Evolutionary conservation across 2,888 invertebrate species (phyloP).

Genomic region (Dynastes hyllus): DNA sequence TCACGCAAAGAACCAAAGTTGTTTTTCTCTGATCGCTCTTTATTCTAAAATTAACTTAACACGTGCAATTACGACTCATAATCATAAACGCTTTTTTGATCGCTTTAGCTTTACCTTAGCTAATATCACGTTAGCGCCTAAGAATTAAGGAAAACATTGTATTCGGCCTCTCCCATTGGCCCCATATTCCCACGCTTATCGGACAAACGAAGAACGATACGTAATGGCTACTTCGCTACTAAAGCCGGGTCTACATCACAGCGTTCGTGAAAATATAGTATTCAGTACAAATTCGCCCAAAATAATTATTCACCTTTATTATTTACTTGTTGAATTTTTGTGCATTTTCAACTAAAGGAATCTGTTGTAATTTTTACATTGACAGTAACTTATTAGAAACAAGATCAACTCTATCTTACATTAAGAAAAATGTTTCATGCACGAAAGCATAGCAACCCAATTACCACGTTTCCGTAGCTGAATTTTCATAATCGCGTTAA

Average conservation of each 20-base stretch:
- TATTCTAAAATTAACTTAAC: slow-evolving; percentile 30
- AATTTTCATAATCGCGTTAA: no score
- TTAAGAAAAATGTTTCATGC: no score
- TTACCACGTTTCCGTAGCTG: no score
- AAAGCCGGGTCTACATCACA: background rate
- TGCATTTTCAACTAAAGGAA: no score
- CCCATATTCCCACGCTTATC: slow-evolving; percentile 36
- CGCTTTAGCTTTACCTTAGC: slow-evolving; percentile 14
- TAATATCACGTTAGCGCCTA: slow-evolving; percentile 27
- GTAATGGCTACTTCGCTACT: slow-evolving; percentile 33
- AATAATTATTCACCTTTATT: no score
- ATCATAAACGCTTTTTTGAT: slow-evolving; percentile 25
- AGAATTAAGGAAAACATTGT: slow-evolving; percentile 24
- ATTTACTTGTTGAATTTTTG: no score
- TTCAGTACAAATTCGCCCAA: no score
- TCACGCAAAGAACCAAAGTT: background rate
- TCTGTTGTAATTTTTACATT: no score
- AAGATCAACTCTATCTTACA: no score
- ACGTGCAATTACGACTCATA: slow-evolving; percentile 29
- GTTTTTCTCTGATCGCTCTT: slow-evolving; percentile 7
- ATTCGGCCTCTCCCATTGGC: background rate
- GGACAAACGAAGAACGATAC: slow-evolving; percentile 18
- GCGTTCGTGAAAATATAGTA: no score
- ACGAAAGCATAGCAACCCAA: no score
- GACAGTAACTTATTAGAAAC: no score